Conservation (phyloP, 2,888 invertebrate genomes). For the Laspeyria flexula region DNA sequence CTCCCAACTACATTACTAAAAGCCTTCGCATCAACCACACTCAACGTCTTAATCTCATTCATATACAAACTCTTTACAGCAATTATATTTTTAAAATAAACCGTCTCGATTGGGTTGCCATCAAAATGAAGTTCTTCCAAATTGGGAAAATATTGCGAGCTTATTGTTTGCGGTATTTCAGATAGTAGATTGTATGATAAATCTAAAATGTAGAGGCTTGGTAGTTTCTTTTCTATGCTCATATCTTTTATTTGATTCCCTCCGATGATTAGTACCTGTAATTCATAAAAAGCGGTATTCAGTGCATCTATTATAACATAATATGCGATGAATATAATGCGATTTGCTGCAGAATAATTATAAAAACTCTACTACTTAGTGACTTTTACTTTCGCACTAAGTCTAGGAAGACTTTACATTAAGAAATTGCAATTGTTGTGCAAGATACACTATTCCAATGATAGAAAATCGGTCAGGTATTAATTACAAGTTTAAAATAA, state of each 20-base stretch:
- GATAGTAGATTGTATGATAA: constrained; percentile 80
- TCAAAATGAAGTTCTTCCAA: constrained; percentile 81
- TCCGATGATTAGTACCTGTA: constrained; percentile 76
- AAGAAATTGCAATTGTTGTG: too few species aligned
- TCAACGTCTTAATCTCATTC: constrained; percentile 67
- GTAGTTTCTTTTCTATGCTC: constrained; percentile 71
- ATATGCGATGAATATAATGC: too few species aligned
- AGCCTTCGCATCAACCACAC: constrained; percentile 71
- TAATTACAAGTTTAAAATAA: too few species aligned
- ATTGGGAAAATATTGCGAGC: constrained; percentile 72
- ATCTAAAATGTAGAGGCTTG: constrained; percentile 78
- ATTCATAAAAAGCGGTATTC: constrained; percentile 25
- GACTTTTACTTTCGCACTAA: too few species aligned
- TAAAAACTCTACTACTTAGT: too few species aligned
- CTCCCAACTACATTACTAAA: constrained; percentile 80
- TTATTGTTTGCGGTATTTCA: constrained; percentile 77
- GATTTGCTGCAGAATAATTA: too few species aligned
- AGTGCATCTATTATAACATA: too few species aligned
- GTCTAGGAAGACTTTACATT: too few species aligned
- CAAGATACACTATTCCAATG: too few species aligned
- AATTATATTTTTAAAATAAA: constrained; percentile 80
- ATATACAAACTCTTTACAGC: constrained; percentile 75
- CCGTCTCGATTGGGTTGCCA: constrained; percentile 78
- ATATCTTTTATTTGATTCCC: constrained; percentile 79
- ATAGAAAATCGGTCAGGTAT: too few species aligned